phyloP scores from a whole-genome alignment of 2,888 invertebrate species.

The Acanthosepion pharaonis region DNA sequence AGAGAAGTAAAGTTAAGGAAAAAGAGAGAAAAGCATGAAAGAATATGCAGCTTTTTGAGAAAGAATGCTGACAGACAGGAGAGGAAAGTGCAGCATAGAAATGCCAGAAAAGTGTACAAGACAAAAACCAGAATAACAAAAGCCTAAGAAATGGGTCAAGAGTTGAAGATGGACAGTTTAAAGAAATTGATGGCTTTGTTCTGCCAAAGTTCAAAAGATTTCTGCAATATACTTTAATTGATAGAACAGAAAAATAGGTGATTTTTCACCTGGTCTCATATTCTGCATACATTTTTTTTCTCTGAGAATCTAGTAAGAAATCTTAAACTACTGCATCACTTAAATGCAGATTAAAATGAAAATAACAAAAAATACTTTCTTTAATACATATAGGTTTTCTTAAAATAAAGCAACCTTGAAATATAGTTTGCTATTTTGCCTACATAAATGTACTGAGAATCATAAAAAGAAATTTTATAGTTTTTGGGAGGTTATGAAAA shows the following conservation, averaged over 20 bases:
- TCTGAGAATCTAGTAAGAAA: neutral
- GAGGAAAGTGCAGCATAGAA: neutral
- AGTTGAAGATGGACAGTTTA: slow-evolving; percentile 33
- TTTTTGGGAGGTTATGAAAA: neutral
- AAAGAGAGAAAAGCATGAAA: neutral
- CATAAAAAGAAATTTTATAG: neutral
- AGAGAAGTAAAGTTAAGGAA: neutral
- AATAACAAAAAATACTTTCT: neutral
- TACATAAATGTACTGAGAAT: neutral
- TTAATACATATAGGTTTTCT: neutral
- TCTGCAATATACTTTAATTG: slow-evolving; percentile 13
- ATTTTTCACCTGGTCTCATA: neutral
- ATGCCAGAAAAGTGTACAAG: neutral
- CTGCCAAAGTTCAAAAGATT: slow-evolving; percentile 22
- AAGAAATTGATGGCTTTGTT: slow-evolving; percentile 33
- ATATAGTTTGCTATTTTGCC: neutral
- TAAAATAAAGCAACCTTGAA: neutral
- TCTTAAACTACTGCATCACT: too few relatives aligned
- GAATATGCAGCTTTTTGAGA: neutral
- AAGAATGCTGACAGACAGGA: neutral
- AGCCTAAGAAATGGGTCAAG: neutral
- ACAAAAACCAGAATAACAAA: slow-evolving; percentile 33
- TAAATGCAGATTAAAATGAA: too few relatives aligned
- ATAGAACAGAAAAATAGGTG: neutral
- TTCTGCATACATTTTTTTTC: neutral